Conservation (phyloP, 37 sponge, comb jelly and placozoan genomes). For the Aplysina aerophoba region DNA sequence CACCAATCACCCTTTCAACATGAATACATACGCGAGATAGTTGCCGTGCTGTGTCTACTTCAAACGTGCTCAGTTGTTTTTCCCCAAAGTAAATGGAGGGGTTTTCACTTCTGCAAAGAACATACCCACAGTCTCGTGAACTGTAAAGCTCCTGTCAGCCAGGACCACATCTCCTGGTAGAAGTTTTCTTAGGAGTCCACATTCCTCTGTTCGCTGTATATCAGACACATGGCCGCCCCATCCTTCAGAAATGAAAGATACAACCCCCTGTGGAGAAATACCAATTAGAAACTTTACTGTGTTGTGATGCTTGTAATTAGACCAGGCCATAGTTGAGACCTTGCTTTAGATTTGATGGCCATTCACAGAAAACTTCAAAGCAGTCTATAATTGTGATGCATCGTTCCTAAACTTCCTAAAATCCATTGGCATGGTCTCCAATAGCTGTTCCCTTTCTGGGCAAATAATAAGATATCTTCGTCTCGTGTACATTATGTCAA, state of each 20-base stretch:
- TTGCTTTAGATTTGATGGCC: slow-evolving; percentile 33
- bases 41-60: slow-evolving; percentile 54
- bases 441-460: slow-evolving; percentile 36
- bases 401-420: slow-evolving; percentile 33
- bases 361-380: slow-evolving; percentile 55
- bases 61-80: slow-evolving; percentile 50
- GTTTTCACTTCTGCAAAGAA: slow-evolving; percentile 49
- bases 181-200: slow-evolving; percentile 53
- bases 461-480: slow-evolving; percentile 25
- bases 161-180: slow-evolving; percentile 41
- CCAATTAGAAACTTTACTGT: slow-evolving; percentile 41
- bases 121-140: slow-evolving; percentile 49
- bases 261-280: slow-evolving; percentile 40
- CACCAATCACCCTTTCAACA: slow-evolving; percentile 70
- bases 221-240: slow-evolving; percentile 74
- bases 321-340: slow-evolving; percentile 46
- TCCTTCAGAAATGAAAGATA: slow-evolving; percentile 51
- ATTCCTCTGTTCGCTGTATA: slow-evolving; percentile 58
- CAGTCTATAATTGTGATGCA: slow-evolving; percentile 70
- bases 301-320: slow-evolving; percentile 49
- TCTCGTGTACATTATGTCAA: slow-evolving; percentile 28
- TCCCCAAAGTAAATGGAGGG: slow-evolving; percentile 65
- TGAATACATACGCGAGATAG: slow-evolving; percentile 63
- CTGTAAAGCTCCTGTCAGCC: slow-evolving; percentile 64
- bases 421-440: slow-evolving; percentile 65